A percentile compares a stretch with the other conserved stretches of the same genome.
phyloP scores from a whole-genome alignment of 2,797 vertebrate species.

The Nasua narica region DNA sequence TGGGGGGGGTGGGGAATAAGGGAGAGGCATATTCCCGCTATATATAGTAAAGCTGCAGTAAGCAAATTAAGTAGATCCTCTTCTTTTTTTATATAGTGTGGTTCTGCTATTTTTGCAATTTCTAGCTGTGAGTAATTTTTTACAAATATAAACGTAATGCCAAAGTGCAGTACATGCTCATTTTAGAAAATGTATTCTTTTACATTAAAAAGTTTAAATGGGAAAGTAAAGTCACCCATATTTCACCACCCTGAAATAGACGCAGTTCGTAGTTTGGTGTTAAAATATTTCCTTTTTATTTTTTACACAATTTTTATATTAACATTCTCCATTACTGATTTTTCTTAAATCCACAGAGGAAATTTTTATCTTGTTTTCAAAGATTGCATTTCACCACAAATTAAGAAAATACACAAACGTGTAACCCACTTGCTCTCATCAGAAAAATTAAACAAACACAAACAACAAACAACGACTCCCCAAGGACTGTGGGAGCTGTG shows the following conservation, averaged over 20 bases:
- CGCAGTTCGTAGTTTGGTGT: neutral
- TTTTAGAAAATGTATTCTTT: conserved; percentile 36
- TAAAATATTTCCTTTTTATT: conserved; percentile 31
- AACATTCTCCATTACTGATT: conserved; percentile 8
- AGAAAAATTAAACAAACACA: neutral
- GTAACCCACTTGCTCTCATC: neutral
- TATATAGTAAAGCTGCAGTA: neutral
- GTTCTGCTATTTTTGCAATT: neutral
- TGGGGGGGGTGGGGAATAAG: too few species aligned
- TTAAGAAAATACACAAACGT: neutral
- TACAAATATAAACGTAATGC: neutral
- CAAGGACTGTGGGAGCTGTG: neutral
- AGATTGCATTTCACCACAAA: neutral
- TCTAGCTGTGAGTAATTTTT: neutral
- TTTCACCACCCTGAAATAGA: neutral
- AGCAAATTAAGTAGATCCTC: neutral
- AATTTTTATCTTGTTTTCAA: conserved; percentile 2
- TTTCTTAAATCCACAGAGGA: conserved; percentile 37
- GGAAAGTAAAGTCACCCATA: neutral
- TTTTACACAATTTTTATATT: neutral
- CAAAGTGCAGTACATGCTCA: neutral
- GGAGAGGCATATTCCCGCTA: neutral
- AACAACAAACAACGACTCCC: neutral
- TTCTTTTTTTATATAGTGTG: neutral
- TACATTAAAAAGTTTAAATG: neutral